Evolutionary conservation across 2,888 invertebrate species (phyloP), one percentile per base, ranked within the genome.

Genomic region (Latrodectus hesperus): DNA sequence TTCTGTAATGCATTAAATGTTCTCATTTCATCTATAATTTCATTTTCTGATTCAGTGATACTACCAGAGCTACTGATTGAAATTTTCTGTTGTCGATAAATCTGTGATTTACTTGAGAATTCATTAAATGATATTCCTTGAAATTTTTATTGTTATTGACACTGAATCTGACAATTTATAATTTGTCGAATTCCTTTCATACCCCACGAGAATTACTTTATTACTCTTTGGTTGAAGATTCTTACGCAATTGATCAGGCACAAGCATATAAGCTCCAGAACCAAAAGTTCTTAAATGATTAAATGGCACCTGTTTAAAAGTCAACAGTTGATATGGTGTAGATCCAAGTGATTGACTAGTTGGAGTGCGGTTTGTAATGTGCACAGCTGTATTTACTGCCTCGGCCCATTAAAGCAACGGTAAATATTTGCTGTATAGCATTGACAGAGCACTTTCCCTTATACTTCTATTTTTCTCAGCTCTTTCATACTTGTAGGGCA

Each of bases 401-500:
- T 91, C 90, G 11, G 87, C 90, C 90, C 89, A 90, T 17, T 90
- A 87, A 17, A 64, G 64, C 68, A 77, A 68, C 1, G 87, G 85
- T 68, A 91, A 52, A 26, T 64, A 49, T n/a, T 88, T 74, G 52
- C 84, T 70, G 14, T 53, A 60, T 10, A 91, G 22, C 88, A 90
- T 90, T 16, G 85, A 72, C 8, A 89, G 55, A 14, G 89, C 88
- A 64, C 74, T 86, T 76, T 91, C 90, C 12, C 90, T 26, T 14
- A 90, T 91, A 16, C 85, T 52, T 74, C 90, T 91, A 71, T 90
- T 75, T 12, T 90, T 64, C 65, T 91, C 88, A 10, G 90, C 88
- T 11, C 90, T 83, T 64, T 89, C 90, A 84, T 90, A 90, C 68
- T 90, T 89, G 71, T 90, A 81, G 12, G 90, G 91, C 11, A 67